Percentiles rank a stretch among this genome's conserved stretches.
Evolutionary conservation across 2,888 invertebrate genomes (phyloP).

Genomic region (Eilema sororculum): DNA sequence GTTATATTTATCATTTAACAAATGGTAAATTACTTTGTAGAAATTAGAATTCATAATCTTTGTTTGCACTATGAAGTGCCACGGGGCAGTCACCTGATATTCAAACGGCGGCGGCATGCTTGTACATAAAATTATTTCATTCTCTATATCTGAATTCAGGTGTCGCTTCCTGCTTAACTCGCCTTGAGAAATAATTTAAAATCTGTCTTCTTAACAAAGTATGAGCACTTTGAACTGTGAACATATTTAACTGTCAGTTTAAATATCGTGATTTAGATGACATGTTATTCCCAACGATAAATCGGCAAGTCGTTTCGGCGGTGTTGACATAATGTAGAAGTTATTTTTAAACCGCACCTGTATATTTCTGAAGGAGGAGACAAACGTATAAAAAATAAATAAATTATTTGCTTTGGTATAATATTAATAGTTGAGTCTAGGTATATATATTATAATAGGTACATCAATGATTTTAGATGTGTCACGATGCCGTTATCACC

Average conservation of each 20-base stretch:
- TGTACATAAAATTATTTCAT: constrained; percentile 27
- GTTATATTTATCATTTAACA: too few species aligned
- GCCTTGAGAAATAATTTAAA: constrained; percentile 44
- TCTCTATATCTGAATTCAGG: constrained; percentile 35
- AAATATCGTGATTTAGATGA: constrained; percentile 17
- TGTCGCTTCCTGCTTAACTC: constrained; percentile 37
- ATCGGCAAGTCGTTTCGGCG: constrained; percentile 13
- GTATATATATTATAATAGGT: too few species aligned
- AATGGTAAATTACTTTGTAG: too few species aligned
- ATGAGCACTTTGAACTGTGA: constrained; percentile 10
- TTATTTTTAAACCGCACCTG: too few species aligned
- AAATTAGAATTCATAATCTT: not conserved
- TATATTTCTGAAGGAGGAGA: too few species aligned
- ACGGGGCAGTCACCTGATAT: too few species aligned
- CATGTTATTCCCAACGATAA: constrained; percentile 13
- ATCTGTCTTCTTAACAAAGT: constrained; percentile 28
- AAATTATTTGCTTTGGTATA: too few species aligned
- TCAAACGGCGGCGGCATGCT: constrained; percentile 13
- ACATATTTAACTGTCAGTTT: constrained; percentile 15
- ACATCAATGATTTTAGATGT: too few species aligned
- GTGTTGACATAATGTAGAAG: not conserved
- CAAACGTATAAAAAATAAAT: too few species aligned
- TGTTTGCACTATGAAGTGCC: not conserved
- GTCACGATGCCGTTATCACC: too few species aligned
- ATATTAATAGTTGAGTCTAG: too few species aligned